These are phyloP conservation scores for Hydrozoanthus gracilis DNA, from an alignment of 92 coral and sea anemone species.

Conservation along the genomic window DNA sequence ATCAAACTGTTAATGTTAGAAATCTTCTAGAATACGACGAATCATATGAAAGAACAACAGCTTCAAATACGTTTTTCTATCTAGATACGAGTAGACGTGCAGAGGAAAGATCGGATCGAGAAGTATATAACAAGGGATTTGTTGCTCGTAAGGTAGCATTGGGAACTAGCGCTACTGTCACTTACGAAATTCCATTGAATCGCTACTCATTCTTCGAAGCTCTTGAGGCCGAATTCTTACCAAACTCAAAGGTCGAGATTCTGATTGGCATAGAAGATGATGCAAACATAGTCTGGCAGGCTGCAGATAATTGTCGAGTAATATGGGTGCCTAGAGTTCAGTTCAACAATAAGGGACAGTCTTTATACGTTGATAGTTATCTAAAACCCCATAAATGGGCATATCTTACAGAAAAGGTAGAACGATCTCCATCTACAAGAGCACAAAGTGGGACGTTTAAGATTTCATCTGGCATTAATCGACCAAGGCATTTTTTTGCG, in stretches of 20 bases:
- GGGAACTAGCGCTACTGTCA: background rate
- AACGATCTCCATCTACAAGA: background rate
- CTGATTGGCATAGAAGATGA: conserved; percentile 7
- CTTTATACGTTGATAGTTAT: background rate
- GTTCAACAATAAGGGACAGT: conserved; percentile 27
- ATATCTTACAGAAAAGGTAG: conserved; percentile 9
- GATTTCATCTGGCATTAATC: background rate
- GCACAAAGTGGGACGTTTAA: conserved; percentile 10
- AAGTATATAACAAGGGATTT: background rate
- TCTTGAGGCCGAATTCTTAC: conserved; percentile 23
- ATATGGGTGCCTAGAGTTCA: conserved; percentile 21
- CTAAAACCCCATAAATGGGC: conserved; percentile 17
- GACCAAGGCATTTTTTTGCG: conserved; percentile 35
- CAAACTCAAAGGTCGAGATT: conserved; percentile 3
- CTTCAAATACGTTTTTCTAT: background rate
- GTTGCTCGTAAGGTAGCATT: background rate
- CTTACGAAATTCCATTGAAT: conserved; percentile 4
- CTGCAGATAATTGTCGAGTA: conserved; percentile 25
- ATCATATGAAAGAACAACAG: too few species aligned
- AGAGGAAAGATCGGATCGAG: too few species aligned
- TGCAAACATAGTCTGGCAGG: conserved; percentile 44
- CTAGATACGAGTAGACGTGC: background rate
- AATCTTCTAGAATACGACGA: background rate
- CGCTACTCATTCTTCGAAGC: conserved; percentile 35
- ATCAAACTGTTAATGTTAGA: background rate